phyloP scores from a whole-genome alignment of 2,888 invertebrate genomes.

The Eustalomyia histrio region DNA sequence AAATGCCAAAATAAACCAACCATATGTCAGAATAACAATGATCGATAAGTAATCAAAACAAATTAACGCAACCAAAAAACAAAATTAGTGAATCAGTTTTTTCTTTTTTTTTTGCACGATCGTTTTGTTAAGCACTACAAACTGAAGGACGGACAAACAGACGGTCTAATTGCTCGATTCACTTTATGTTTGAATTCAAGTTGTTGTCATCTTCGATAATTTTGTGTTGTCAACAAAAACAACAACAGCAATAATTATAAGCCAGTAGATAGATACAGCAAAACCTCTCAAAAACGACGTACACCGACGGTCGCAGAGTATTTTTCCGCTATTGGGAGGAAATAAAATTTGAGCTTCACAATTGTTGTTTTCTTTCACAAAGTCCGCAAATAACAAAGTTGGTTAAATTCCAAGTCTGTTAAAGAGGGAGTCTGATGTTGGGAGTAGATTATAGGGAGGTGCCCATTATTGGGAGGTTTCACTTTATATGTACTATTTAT shows the following conservation, averaged over 20 bases:
- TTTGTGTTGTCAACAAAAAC: conserved; percentile 1
- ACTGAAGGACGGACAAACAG: not conserved
- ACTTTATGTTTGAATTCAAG: not conserved
- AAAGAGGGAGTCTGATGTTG: too few relatives aligned
- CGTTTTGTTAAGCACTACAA: conserved; percentile 18
- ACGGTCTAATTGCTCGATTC: not conserved
- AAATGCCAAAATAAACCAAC: conserved; percentile 1
- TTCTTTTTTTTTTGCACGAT: conserved; percentile 42
- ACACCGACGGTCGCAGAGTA: too few relatives aligned
- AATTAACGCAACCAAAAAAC: conserved; percentile 33
- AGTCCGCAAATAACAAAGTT: too few relatives aligned
- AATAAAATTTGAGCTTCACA: too few relatives aligned
- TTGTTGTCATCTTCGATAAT: conserved; percentile 15
- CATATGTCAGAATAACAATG: conserved; percentile 45
- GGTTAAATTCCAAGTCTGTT: too few relatives aligned
- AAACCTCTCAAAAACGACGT: too few relatives aligned
- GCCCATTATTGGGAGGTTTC: too few relatives aligned
- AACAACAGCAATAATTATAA: not conserved
- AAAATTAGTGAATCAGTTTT: conserved; percentile 15
- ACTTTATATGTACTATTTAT: too few relatives aligned
- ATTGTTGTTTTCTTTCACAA: too few relatives aligned
- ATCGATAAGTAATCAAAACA: conserved; percentile 53
- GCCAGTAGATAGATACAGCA: not conserved
- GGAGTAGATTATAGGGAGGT: too few relatives aligned
- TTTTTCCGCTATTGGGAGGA: too few relatives aligned